Evolutionary conservation across 1,140 invertebrate species (phyloP).

Genomic region (Phortica variegata): DNA sequence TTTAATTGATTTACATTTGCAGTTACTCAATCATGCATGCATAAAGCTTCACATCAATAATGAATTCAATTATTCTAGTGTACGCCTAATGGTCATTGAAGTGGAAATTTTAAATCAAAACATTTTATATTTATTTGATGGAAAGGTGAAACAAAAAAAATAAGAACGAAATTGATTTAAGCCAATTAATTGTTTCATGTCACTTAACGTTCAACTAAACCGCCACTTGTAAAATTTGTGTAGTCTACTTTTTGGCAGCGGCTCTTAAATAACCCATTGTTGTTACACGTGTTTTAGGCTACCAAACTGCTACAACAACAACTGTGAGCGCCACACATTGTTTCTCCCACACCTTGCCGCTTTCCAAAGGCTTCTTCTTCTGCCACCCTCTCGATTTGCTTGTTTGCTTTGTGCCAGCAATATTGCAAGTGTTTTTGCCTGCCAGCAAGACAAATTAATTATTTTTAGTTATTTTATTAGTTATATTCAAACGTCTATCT

Average conservation of each 20-base stretch:
- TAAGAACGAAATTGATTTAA: conserved; percentile 53
- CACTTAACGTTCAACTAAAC: not conserved
- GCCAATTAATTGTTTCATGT: conserved; percentile 49
- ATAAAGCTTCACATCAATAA: too few relatives aligned
- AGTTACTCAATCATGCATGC: too few relatives aligned
- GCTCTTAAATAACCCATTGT: conserved; percentile 30
- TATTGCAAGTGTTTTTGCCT: conserved; percentile 34
- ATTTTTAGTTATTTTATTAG: conserved; percentile 33
- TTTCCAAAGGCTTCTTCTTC: too few relatives aligned
- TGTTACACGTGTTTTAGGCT: conserved; percentile 25
- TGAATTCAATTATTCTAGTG: too few relatives aligned
- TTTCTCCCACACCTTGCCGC: too few relatives aligned
- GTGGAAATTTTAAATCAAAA: not conserved
- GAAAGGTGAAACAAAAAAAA: not conserved
- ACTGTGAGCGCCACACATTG: too few relatives aligned
- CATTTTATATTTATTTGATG: not conserved
- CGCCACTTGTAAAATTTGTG: conserved; percentile 7
- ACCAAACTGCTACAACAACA: too few relatives aligned
- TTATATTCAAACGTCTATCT: too few relatives aligned
- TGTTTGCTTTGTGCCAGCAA: conserved; percentile 10
- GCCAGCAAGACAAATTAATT: conserved; percentile 52
- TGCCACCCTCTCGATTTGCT: too few relatives aligned
- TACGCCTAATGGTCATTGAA: too few relatives aligned
- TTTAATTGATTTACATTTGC: too few relatives aligned
- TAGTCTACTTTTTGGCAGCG: conserved; percentile 27